phyloP scores from a whole-genome alignment of 2,113 vertebrate species.

The Colistium nudipinnis region DNA sequence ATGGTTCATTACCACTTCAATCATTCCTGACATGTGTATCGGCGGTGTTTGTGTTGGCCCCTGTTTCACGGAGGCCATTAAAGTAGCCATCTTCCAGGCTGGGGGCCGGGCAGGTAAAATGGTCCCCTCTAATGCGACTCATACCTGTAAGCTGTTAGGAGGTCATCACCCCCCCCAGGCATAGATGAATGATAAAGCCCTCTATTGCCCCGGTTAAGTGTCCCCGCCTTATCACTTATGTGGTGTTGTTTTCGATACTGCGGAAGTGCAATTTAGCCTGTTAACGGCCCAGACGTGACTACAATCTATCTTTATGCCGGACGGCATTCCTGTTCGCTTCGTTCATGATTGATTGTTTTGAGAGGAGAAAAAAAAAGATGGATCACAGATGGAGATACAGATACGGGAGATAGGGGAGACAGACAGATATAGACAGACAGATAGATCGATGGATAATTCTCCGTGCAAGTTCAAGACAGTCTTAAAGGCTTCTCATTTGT shows the following conservation, averaged over 20 bases:
- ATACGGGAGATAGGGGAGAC: too few relatives aligned
- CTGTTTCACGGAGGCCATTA: constrained; percentile 53
- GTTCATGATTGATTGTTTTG: constrained; percentile 26
- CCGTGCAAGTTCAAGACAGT: too few relatives aligned
- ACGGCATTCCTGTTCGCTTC: constrained; percentile 8
- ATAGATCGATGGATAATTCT: too few relatives aligned
- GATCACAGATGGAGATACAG: neutral
- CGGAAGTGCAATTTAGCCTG: constrained; percentile 45
- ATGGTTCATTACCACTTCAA: constrained; percentile 73
- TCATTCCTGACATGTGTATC: constrained; percentile 72
- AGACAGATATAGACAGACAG: too few relatives aligned
- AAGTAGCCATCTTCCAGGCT: constrained; percentile 55
- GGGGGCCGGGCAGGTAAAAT: constrained; percentile 60
- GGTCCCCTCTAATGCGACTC: constrained; percentile 48
- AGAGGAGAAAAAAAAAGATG: neutral
- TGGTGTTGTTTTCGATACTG: constrained; percentile 58
- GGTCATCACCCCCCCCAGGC: constrained; percentile 63
- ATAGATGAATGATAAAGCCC: constrained; percentile 61
- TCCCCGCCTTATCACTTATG: constrained; percentile 54
- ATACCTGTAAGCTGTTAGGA: constrained; percentile 61
- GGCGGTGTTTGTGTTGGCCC: constrained; percentile 58
- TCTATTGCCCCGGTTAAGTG: constrained; percentile 63
- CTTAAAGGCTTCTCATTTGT: too few relatives aligned
- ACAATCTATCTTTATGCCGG: constrained; percentile 4
- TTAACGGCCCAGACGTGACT: constrained; percentile 13